Evolutionary conservation across 2,797 vertebrate species (phyloP), one percentile per base, ranked within the genome.

Genomic region (Gymnoscopelus microlampas): DNA sequence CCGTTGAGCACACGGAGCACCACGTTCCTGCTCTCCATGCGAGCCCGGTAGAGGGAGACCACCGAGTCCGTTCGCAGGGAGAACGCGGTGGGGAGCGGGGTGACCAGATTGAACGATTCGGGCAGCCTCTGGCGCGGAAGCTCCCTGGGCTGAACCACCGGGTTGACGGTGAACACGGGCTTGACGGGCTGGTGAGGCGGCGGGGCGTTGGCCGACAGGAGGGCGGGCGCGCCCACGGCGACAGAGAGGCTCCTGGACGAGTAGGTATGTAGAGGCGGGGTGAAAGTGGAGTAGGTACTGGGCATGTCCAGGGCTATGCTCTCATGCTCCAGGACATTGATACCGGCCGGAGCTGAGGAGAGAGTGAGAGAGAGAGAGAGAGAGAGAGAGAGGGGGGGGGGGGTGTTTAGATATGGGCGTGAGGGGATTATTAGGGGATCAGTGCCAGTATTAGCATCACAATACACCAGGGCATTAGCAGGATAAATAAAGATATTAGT

Each of bases 21-120:
- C 68, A 94, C 94, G 10, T 94, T 94, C 77, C 92, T 91, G 87
- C 92, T 91, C 0, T 94, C 93, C 94, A 95, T 95, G 0, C 91
- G 87, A 1, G 94, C 94, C 63, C 93, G 85, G 77, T 91, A 94
- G 15, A 94, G 88, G 15, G 93, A 94, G 73, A 95, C 87, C 0
- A 73, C 48, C 14, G 72, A 53, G 73, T 93, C 84, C 0, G 89
- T 66, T 23, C 58, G 91, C 70, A 94, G 77, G 5, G 91, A 91
- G 87, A 92, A 95, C 57, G 89, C 67, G 0, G 32, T 15, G 3
- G 88, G 86, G 23, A 95, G 86, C 5, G 90, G 74, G 1, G 85
- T 70, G 53, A 95, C 93, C 83, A 89, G 76, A 59, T 94, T 92
- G 77, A 95, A 95, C 66, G 92, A 90, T 81, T 94, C 94, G 0